Evolutionary conservation across 2,113 vertebrate genomes (phyloP).

Genomic region (Chloropsis hardwickii): DNA sequence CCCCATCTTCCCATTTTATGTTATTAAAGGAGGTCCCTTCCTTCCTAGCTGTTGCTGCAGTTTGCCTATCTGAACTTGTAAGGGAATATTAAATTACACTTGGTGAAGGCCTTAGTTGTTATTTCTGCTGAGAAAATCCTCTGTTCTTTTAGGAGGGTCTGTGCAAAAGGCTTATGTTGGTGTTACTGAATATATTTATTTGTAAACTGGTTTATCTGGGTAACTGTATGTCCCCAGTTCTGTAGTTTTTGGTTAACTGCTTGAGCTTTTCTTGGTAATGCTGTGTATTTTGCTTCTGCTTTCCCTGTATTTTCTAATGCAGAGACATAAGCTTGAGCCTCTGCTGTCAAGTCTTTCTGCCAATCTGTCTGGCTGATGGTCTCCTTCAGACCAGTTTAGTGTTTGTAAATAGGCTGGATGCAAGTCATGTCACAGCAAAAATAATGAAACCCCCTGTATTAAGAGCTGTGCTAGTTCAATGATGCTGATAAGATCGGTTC

Average conservation of each 20-base stretch:
- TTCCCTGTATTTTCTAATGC: not conserved
- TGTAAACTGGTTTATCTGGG: not conserved
- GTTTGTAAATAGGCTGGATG: constrained; percentile 50
- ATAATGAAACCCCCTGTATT: not conserved
- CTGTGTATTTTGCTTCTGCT: not conserved
- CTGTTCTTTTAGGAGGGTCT: not conserved
- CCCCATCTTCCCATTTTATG: not conserved
- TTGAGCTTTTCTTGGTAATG: not conserved
- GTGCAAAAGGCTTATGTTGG: not conserved
- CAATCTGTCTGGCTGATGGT: not conserved
- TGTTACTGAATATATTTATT: not conserved
- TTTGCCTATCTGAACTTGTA: not conserved
- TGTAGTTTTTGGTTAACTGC: not conserved
- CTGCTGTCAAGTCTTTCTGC: constrained; percentile 24
- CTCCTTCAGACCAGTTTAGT: not conserved
- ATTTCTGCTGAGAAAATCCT: not conserved
- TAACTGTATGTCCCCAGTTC: not conserved
- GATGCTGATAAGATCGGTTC: not conserved
- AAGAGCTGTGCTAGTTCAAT: not conserved
- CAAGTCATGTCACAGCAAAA: constrained; percentile 52
- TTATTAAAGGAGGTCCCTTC: not conserved
- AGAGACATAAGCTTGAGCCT: not conserved
- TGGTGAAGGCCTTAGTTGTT: not conserved
- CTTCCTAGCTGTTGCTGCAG: not conserved
- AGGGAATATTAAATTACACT: not conserved